phyloP scores from a whole-genome alignment of 2,113 vertebrate species.

The Brachirus orientalis region DNA sequence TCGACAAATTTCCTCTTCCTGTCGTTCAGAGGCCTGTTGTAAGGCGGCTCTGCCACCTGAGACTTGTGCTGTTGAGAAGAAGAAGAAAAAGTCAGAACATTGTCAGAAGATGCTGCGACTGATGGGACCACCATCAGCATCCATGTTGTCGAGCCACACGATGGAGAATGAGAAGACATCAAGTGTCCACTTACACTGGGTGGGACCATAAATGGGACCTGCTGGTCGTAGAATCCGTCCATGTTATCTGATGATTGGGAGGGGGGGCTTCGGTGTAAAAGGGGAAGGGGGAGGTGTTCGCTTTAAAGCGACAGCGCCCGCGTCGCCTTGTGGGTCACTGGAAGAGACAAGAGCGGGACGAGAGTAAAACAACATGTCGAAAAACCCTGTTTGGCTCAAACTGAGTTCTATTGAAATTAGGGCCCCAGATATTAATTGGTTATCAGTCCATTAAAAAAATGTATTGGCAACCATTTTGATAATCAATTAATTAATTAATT shows the following conservation, averaged over 20 bases:
- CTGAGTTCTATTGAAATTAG: too few species aligned
- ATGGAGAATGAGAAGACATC: background rate
- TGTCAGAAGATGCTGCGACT: background rate
- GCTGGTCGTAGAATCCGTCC: slow-evolving; percentile 98
- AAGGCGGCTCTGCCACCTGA: slow-evolving; percentile 82
- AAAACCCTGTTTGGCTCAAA: background rate
- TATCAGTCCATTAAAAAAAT: too few species aligned
- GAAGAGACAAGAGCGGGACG: slow-evolving; percentile 27
- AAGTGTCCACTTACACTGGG: slow-evolving; percentile 87
- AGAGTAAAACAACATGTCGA: background rate
- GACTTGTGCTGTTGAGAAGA: slow-evolving; percentile 73
- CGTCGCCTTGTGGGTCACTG: slow-evolving; percentile 45
- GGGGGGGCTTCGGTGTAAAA: slow-evolving; percentile 49
- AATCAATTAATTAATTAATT: too few species aligned
- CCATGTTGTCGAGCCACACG: background rate
- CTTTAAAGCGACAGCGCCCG: slow-evolving; percentile 66
- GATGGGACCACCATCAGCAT: background rate
- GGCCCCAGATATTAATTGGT: too few species aligned
- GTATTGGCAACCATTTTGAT: too few species aligned
- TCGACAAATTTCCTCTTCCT: slow-evolving; percentile 96
- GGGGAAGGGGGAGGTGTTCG: slow-evolving; percentile 51
- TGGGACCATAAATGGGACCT: slow-evolving; percentile 94
- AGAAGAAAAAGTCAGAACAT: background rate
- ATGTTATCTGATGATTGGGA: slow-evolving; percentile 79
- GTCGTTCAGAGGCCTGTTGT: slow-evolving; percentile 82